phyloP scores from a whole-genome alignment of 2,113 vertebrate genomes.

The Varanus komodoensis region DNA sequence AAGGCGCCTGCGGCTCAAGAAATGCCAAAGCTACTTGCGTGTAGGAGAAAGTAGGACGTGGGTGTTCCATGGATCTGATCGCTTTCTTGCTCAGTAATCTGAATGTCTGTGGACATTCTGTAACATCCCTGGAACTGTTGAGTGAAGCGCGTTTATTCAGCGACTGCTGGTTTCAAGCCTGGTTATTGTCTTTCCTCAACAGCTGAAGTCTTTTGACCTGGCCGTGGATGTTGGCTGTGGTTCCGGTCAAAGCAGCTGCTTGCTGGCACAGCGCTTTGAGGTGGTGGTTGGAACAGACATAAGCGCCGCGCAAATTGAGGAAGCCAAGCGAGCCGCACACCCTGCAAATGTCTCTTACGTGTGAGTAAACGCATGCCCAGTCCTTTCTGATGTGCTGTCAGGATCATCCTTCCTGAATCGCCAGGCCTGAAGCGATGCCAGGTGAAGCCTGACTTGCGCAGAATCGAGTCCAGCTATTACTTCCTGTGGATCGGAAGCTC shows the following conservation, averaged over 20 bases:
- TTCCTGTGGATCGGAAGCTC: neutral
- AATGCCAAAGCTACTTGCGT: neutral
- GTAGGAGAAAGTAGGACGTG: neutral
- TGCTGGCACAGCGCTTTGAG: constrained; percentile 79
- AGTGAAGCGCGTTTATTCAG: neutral
- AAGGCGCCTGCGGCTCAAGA: neutral
- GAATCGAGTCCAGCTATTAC: neutral
- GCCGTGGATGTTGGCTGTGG: constrained; percentile 87
- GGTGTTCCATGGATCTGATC: too few relatives aligned
- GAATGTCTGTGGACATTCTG: neutral
- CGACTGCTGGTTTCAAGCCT: neutral
- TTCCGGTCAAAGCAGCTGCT: constrained; percentile 82
- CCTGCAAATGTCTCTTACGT: constrained; percentile 79
- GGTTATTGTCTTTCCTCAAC: constrained; percentile 49
- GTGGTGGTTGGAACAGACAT: constrained; percentile 84
- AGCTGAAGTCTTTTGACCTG: constrained; percentile 65
- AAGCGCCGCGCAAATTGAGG: constrained; percentile 83
- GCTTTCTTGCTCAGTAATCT: neutral
- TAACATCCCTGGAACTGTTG: neutral
- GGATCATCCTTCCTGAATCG: too few relatives aligned
- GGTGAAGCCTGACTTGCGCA: neutral
- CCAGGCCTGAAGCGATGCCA: neutral
- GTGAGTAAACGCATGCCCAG: constrained; percentile 65
- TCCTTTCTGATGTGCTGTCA: too few relatives aligned
- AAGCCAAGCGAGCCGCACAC: constrained; percentile 63